phyloP scores from a whole-genome alignment of 1,140 invertebrate genomes.

The Carcinoscorpius rotundicauda region DNA sequence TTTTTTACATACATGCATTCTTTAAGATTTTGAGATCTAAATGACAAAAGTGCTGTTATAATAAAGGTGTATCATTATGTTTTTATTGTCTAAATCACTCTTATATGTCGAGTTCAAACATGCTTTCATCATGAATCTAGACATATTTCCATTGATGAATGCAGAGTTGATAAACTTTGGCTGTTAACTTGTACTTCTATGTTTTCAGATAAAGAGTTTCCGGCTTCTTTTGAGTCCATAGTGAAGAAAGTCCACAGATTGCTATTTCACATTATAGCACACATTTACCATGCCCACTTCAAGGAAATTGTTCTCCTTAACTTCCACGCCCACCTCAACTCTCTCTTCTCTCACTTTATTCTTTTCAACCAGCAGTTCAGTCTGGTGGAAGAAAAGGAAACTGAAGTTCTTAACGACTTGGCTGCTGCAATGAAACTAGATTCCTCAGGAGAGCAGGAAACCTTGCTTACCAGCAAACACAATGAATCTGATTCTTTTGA shows the following conservation, averaged over 20 bases:
- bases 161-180: too few relatives aligned
- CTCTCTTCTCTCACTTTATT: conserved; percentile 91
- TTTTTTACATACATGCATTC: too few relatives aligned
- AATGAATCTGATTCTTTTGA: not conserved
- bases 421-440: conserved; percentile 25
- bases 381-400: conserved; percentile 88
- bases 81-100: too few relatives aligned
- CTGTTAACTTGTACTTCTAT: too few relatives aligned
- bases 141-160: too few relatives aligned
- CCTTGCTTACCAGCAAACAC: not conserved
- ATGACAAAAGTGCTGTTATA: too few relatives aligned
- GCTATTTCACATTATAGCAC: conserved; percentile 93
- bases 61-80: too few relatives aligned
- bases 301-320: conserved; percentile 81
- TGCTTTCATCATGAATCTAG: too few relatives aligned
- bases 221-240: conserved; percentile 81
- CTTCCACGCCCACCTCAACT: conserved; percentile 87
- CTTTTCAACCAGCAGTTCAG: conserved; percentile 71
- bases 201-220: conserved; percentile 78
- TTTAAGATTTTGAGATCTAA: too few relatives aligned
- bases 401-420: conserved; percentile 70
- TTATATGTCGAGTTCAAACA: too few relatives aligned
- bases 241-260: conserved; percentile 91
- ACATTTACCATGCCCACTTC: conserved; percentile 96
- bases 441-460: conserved; percentile 18